Percentiles rank a stretch among this genome's conserved stretches.
Evolutionary conservation across 2,888 invertebrate genomes (phyloP).

Genomic region (Lamellibrachia columna): DNA sequence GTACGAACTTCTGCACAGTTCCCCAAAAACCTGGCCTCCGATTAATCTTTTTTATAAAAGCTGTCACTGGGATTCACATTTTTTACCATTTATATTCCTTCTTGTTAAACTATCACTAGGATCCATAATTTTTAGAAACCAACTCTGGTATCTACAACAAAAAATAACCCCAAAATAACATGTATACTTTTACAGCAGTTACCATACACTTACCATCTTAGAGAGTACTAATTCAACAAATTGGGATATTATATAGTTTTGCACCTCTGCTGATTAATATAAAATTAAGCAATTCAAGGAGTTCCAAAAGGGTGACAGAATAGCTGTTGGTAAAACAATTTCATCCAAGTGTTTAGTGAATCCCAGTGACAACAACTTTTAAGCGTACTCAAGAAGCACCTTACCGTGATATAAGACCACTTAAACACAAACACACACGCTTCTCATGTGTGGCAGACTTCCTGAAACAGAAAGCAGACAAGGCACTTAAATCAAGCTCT

Average conservation of each 20-base stretch:
- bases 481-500: slow-evolving; percentile 12
- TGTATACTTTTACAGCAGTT: no score
- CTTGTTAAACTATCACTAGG: not conserved
- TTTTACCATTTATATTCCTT: not conserved
- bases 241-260: no score
- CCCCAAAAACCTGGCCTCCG: not conserved
- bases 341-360: not conserved
- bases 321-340: not conserved
- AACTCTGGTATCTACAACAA: not conserved
- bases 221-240: no score
- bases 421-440: slow-evolving; percentile 14
- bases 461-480: slow-evolving; percentile 16
- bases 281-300: no score
- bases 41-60: not conserved
- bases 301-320: not conserved
- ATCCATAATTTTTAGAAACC: not conserved
- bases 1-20: not conserved
- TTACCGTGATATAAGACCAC: slow-evolving; percentile 6
- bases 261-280: no score
- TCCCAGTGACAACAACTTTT: not conserved
- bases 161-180: no score
- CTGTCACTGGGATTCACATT: not conserved
- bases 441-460: slow-evolving; percentile 1
- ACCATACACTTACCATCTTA: no score
- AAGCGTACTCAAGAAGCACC: slow-evolving; percentile 11